These are phyloP conservation scores for Drepanosiphum platanoidis DNA, from an alignment of 2,888 invertebrate species.

Conservation along the genomic window DNA sequence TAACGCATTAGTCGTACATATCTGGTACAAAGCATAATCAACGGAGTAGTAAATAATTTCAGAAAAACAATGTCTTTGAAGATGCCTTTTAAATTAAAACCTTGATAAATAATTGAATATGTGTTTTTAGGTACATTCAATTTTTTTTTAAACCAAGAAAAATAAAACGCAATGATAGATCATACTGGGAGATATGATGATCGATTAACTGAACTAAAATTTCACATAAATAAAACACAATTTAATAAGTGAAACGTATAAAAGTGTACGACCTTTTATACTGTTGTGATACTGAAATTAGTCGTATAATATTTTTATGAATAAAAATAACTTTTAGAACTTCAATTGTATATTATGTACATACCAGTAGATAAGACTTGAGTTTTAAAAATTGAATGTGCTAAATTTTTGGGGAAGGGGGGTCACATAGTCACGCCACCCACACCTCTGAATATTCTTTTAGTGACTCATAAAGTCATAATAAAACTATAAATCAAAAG, in stretches of 20 bases:
- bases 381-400: too few species aligned
- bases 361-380: too few species aligned
- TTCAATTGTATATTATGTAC: too few species aligned
- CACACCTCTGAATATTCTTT: neutral
- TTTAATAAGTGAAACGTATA: neutral
- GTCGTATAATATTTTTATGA: too few species aligned
- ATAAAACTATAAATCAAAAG: too few species aligned
- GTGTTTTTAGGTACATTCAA: neutral
- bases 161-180: neutral
- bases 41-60: slow-evolving; percentile 19
- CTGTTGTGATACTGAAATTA: too few species aligned
- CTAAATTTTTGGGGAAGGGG: too few species aligned
- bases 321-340: too few species aligned
- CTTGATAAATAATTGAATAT: slow-evolving; percentile 15
- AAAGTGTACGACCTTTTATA: too few species aligned
- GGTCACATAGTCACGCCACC: too few species aligned
- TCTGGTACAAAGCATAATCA: neutral
- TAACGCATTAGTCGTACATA: slow-evolving; percentile 1
- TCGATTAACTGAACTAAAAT: neutral
- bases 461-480: too few species aligned
- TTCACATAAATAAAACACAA: neutral
- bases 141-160: neutral
- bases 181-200: neutral
- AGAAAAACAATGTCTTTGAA: slow-evolving; percentile 25
- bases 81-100: neutral